phyloP scores from a whole-genome alignment of 2,113 vertebrate species.

The Chinchilla lanigera region DNA sequence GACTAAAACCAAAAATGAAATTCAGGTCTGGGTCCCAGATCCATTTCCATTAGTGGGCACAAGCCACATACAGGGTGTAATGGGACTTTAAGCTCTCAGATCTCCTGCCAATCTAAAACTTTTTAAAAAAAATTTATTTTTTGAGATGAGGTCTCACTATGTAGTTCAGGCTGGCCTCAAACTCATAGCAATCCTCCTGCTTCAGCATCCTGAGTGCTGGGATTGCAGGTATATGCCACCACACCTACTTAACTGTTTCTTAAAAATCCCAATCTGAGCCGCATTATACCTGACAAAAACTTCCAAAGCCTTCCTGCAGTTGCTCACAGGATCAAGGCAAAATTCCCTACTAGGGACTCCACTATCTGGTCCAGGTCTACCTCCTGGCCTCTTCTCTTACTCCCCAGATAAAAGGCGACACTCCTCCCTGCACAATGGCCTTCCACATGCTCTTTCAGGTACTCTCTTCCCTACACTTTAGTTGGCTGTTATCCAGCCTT shows the following conservation, averaged over 20 bases:
- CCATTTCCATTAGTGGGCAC: not conserved
- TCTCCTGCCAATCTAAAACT: not conserved
- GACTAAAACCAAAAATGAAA: not conserved
- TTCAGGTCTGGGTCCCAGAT: not conserved
- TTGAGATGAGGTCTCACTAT: not conserved
- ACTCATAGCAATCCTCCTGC: not conserved
- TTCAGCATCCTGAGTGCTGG: not conserved
- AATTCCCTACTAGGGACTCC: not conserved
- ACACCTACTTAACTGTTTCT: not conserved
- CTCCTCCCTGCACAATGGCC: not conserved
- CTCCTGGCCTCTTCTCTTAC: not conserved
- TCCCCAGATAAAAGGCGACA: not conserved
- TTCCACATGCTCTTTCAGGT: not conserved
- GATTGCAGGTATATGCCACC: not conserved
- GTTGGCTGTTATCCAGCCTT: not conserved
- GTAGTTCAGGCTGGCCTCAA: not conserved
- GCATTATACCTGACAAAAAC: not conserved
- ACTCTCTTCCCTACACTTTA: not conserved
- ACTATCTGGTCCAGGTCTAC: not conserved
- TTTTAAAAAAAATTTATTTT: not conserved
- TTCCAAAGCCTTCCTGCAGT: not conserved
- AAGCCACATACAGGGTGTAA: not conserved
- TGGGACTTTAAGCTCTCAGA: not conserved
- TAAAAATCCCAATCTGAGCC: not conserved
- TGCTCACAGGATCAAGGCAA: not conserved